These are phyloP conservation scores for Bungarus multicinctus DNA, from an alignment of 2,113 vertebrate genomes.

Conservation along the genomic window DNA sequence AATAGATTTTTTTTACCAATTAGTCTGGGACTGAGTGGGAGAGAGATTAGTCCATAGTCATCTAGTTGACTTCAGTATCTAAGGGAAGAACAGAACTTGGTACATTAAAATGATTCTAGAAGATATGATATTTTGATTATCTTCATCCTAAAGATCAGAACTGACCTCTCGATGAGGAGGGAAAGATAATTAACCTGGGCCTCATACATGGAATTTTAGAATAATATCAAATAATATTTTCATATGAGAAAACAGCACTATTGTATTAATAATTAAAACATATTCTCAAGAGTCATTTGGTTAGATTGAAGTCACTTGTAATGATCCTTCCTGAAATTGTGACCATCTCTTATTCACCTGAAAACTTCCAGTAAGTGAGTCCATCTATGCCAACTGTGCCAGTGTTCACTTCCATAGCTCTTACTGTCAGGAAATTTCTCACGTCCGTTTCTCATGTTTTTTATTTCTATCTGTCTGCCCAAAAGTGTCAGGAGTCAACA, in stretches of 20 bases:
- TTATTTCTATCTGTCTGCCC: not conserved
- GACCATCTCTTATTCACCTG: not conserved
- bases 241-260: not conserved
- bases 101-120: not conserved
- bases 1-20: not conserved
- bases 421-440: not conserved
- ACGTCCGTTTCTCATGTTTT: not conserved
- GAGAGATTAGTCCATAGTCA: not conserved
- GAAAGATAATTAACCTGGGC: not conserved
- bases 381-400: not conserved
- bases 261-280: not conserved
- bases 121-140: not conserved
- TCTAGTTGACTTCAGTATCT: not conserved
- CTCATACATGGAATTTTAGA: not conserved
- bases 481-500: not conserved
- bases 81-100: not conserved
- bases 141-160: not conserved
- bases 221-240: not conserved
- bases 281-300: not conserved
- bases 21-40: not conserved
- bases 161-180: not conserved
- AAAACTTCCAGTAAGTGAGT: not conserved
- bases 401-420: not conserved
- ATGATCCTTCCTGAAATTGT: not conserved
- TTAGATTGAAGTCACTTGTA: not conserved